phyloP scores from a whole-genome alignment of 30 jellyfish, hydroid and myxozoan genomes.

The Chironex yamaguchii region DNA sequence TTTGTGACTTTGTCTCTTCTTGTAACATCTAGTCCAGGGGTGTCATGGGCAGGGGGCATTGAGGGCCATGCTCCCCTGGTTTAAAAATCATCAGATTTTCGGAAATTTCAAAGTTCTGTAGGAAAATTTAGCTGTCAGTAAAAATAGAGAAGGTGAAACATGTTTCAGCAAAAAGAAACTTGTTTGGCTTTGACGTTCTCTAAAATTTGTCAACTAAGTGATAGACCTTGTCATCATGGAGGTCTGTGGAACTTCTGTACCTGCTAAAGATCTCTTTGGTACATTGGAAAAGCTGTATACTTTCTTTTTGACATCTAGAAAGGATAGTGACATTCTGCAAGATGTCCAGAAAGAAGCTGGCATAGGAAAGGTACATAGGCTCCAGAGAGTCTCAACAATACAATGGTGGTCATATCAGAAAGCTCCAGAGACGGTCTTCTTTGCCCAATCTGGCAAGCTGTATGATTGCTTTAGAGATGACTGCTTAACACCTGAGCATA shows the following conservation, averaged over 20 bases:
- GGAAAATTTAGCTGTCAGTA: too few relatives aligned
- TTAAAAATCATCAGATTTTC: too few relatives aligned
- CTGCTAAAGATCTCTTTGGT: constrained; percentile 20
- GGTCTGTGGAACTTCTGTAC: constrained; percentile 7
- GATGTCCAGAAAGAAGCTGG: not conserved
- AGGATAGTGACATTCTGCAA: constrained; percentile 17
- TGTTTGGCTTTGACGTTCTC: too few relatives aligned
- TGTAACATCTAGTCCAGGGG: too few relatives aligned
- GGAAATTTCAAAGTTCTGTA: too few relatives aligned
- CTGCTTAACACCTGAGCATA: not conserved
- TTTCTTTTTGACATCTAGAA: not conserved
- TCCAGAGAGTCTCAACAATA: constrained; percentile 17
- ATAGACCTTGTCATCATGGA: constrained; percentile 8
- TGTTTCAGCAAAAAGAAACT: too few relatives aligned
- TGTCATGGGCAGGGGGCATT: too few relatives aligned
- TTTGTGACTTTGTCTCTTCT: too few relatives aligned
- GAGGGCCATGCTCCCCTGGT: too few relatives aligned
- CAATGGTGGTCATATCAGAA: constrained; percentile 38
- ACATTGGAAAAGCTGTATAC: constrained; percentile 12
- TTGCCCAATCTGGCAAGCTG: not conserved
- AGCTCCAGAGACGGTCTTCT: constrained; percentile 21
- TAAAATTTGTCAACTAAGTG: too few relatives aligned
- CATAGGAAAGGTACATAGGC: not conserved
- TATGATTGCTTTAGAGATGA: not conserved
- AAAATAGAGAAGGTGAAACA: too few relatives aligned